These are phyloP conservation scores for Morpho helenor DNA, from an alignment of 2,888 invertebrate species.

Conservation along the genomic window DNA sequence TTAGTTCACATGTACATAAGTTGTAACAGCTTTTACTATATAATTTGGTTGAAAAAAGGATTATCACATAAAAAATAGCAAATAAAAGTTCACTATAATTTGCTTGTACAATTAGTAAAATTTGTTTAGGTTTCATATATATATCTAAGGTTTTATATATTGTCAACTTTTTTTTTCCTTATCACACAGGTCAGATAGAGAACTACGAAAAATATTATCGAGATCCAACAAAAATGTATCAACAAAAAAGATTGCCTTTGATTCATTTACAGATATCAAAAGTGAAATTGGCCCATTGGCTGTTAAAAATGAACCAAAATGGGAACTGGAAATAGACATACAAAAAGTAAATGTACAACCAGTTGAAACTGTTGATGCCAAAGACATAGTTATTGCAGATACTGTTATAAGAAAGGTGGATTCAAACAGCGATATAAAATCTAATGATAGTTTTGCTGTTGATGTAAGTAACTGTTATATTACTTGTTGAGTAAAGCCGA, in stretches of 20 bases:
- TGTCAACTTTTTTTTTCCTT: not conserved
- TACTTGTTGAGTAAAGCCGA: too few relatives aligned
- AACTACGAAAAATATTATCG: constrained; percentile 51
- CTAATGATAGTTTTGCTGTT: constrained; percentile 37
- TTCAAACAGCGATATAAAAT: constrained; percentile 34
- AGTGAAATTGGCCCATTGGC: constrained; percentile 65
- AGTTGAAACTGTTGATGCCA: constrained; percentile 52
- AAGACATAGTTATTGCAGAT: constrained; percentile 67
- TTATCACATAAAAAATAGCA: too few relatives aligned
- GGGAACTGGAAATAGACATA: constrained; percentile 69
- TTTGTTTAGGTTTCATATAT: too few relatives aligned
- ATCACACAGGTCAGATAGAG: constrained; percentile 56
- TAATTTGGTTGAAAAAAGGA: too few relatives aligned
- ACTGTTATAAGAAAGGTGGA: constrained; percentile 73
- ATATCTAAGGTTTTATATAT: not conserved
- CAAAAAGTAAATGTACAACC: constrained; percentile 29
- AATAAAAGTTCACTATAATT: too few relatives aligned
- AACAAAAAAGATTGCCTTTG: constrained; percentile 70
- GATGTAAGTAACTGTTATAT: constrained; percentile 44
- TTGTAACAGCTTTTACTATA: too few relatives aligned
- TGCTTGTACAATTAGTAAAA: too few relatives aligned
- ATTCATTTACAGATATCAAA: constrained; percentile 70
- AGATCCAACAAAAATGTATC: constrained; percentile 45
- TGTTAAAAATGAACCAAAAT: constrained; percentile 64
- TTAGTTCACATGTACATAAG: too few relatives aligned